Evolutionary conservation across 2,113 vertebrate genomes (phyloP), one percentile per base, ranked within the genome.

Genomic region (Oryzias celebensis): DNA sequence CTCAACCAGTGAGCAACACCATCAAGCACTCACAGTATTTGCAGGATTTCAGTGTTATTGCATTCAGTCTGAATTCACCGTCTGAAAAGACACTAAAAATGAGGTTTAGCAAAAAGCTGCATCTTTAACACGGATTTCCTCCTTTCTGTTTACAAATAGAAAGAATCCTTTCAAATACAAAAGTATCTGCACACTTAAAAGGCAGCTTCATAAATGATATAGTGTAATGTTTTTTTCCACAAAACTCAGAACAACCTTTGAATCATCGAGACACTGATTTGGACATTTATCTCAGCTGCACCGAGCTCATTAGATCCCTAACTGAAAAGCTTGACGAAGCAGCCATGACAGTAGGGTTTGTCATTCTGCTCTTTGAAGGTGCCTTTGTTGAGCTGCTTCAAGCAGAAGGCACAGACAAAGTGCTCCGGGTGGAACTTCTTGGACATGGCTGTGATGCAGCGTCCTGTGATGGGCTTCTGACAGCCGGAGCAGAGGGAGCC

Each of bases 321-420:
- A 88, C 96, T 98, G 91, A 99, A 99, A 86, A 99, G 95, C 89
- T 99, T 99, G 84, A 98, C 65, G 68, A 98, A 99, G 93, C 97
- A 98, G 89, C 94, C 94, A 82, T 99, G 97, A 82, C 97, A 99
- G 92, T 99, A 99, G 17, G 97, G 97, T 87, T 99, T 98, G 92
- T 98, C 96, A 0, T 99, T 99, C 79, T 98, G 96, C 91, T 99
- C 97, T 87, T 98, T 99, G 88, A 99, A 99, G 81, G 97, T 99
- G 88, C 97, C 97, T 90, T 99, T 99, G 92, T 98, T 99, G 84
- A 98, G 97, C 76, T 98, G 97, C 84, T 98, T 99, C 85, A 98
- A 94, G 87, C 97, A 98, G 91, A 99, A 98, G 90, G 97, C 97
- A 31, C 97, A 99, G 80, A 98, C 97, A 45, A 99, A 99, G 88